These are phyloP conservation scores for Papilio demoleus DNA, from an alignment of 2,888 invertebrate genomes.

Conservation along the genomic window DNA sequence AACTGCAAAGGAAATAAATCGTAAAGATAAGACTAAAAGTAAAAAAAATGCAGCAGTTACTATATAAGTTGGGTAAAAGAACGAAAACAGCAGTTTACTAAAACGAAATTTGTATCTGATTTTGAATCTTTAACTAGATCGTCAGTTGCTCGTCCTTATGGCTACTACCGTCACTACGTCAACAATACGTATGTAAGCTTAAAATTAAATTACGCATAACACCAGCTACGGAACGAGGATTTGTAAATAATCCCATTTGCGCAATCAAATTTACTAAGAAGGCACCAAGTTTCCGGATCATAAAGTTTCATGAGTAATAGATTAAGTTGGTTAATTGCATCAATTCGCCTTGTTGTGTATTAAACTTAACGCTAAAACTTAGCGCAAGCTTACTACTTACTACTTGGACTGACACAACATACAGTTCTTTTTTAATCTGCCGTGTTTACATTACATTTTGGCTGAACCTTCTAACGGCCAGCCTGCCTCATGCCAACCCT, in stretches of 20 bases:
- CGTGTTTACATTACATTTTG: no score
- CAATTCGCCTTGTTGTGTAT: conserved; percentile 28
- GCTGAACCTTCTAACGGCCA: no score
- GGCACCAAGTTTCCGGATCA: conserved; percentile 27
- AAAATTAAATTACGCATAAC: conserved; percentile 27
- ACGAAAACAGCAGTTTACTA: no score
- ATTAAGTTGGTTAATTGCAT: conserved; percentile 32
- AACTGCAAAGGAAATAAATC: neutral
- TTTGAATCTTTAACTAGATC: no score
- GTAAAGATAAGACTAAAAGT: neutral
- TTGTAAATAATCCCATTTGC: conserved; percentile 24
- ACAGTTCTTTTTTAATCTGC: no score
- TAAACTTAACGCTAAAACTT: conserved; percentile 22
- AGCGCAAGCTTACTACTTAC: no score
- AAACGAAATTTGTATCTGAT: no score
- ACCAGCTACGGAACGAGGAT: conserved; percentile 11
- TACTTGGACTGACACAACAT: neutral
- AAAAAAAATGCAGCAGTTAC: no score
- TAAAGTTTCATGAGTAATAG: conserved; percentile 34
- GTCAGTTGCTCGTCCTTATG: neutral
- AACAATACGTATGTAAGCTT: conserved; percentile 15
- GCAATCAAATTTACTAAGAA: conserved; percentile 27
- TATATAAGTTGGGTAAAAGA: no score
- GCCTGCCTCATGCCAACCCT: no score
- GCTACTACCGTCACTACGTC: neutral